Conservation (phyloP, 2,888 invertebrate genomes). For the Drosophila putrida region DNA sequence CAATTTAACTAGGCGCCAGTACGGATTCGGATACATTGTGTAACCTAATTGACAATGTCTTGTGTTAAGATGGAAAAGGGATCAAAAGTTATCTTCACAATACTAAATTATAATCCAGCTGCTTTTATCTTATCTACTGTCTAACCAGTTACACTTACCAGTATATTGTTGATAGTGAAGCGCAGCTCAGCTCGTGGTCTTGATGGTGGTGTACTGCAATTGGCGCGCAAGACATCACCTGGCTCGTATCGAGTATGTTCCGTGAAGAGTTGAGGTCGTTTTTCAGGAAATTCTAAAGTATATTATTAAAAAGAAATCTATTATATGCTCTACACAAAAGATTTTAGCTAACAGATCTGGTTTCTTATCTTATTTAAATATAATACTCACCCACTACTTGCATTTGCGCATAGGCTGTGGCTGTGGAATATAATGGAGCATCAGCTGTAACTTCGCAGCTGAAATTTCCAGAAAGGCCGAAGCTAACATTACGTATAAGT, state of each 20-base stretch:
- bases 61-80: background rate
- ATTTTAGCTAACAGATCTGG: too few relatives aligned
- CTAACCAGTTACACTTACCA: slow-evolving; percentile 87
- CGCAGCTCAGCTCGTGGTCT: slow-evolving; percentile 90
- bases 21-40: too few relatives aligned
- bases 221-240: slow-evolving; percentile 90
- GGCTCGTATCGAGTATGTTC: slow-evolving; percentile 91
- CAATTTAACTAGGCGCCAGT: slow-evolving; percentile 64
- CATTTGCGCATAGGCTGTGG: slow-evolving; percentile 88
- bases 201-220: slow-evolving; percentile 92
- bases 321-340: too few relatives aligned
- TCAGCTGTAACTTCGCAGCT: slow-evolving; percentile 91
- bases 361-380: background rate
- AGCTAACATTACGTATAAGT: slow-evolving; percentile 89
- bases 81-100: slow-evolving; percentile 1
- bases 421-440: slow-evolving; percentile 89
- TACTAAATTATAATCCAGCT: slow-evolving; percentile 11
- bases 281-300: slow-evolving; percentile 89
- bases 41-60: slow-evolving; percentile 11
- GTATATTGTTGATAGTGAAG: slow-evolving; percentile 91
- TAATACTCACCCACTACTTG: slow-evolving; percentile 89
- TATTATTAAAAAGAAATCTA: too few relatives aligned
- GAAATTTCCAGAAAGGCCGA: slow-evolving; percentile 89
- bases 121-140: background rate
- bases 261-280: slow-evolving; percentile 89